These are phyloP conservation scores for Hymenopus coronatus DNA, from an alignment of 2,888 invertebrate genomes.

Conservation along the genomic window DNA sequence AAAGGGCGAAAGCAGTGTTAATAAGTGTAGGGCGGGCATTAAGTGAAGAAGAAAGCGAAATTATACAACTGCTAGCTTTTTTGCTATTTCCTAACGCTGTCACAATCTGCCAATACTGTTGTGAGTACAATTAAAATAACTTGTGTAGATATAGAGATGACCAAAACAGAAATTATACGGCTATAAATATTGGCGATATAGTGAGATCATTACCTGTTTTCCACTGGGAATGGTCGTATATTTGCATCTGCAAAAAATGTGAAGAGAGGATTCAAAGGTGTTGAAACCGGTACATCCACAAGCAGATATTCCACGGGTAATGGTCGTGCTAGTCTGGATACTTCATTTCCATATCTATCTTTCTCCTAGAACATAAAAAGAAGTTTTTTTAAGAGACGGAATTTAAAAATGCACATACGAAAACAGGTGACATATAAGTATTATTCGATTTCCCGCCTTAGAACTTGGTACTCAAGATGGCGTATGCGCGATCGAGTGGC, in stretches of 20 bases:
- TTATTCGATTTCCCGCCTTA: conserved; percentile 7
- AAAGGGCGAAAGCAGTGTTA: too few species aligned
- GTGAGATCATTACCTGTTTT: conserved; percentile 59
- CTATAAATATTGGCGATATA: conserved; percentile 18
- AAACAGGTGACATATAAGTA: neutral
- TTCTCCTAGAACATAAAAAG: conserved; percentile 68
- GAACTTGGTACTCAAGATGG: conserved; percentile 16
- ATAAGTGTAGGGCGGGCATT: too few species aligned
- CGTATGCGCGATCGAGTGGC: conserved; percentile 12
- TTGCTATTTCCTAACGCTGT: too few species aligned
- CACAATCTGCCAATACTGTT: too few species aligned
- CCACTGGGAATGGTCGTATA: conserved; percentile 70
- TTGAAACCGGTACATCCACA: conserved; percentile 94
- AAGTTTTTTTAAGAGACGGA: neutral
- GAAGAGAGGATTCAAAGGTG: conserved; percentile 74
- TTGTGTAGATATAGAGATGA: conserved; percentile 60
- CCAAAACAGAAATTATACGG: conserved; percentile 10
- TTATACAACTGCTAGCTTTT: too few species aligned
- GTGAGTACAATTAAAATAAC: conserved; percentile 48
- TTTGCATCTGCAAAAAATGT: conserved; percentile 64
- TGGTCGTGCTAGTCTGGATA: conserved; percentile 86
- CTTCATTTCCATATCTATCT: conserved; percentile 96
- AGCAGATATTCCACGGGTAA: conserved; percentile 96
- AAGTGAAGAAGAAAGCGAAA: too few species aligned
- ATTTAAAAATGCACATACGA: neutral